phyloP scores from a whole-genome alignment of 2,797 vertebrate genomes.

The Cossypha polioptera region DNA sequence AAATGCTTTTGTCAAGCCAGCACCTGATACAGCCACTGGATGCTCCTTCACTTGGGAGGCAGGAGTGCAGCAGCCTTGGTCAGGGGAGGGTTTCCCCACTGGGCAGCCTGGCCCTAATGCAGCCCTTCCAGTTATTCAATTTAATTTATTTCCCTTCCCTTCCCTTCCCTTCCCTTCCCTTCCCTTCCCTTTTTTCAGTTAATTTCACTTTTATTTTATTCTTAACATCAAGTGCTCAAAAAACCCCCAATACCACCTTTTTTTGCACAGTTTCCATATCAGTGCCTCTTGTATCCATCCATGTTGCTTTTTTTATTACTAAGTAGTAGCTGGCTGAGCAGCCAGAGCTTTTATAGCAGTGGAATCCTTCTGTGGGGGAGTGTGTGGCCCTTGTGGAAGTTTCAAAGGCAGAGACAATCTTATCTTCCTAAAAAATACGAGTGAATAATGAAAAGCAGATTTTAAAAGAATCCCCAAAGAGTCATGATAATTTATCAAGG shows the following conservation, averaged over 20 bases:
- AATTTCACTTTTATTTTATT: neutral
- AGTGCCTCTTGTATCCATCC: neutral
- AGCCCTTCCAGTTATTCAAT: neutral
- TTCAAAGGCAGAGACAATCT: neutral
- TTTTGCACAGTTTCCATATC: neutral
- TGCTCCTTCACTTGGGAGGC: neutral
- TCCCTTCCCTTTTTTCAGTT: neutral
- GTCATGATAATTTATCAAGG: neutral
- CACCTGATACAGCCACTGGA: neutral
- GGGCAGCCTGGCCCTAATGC: neutral
- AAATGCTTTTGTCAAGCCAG: neutral
- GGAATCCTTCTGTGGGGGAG: neutral
- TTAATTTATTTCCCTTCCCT: neutral
- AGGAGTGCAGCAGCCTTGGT: neutral
- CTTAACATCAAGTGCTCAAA: neutral
- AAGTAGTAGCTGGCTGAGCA: neutral
- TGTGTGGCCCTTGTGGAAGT: neutral
- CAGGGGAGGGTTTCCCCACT: neutral
- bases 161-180: too few species aligned
- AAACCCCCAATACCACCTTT: accelerated
- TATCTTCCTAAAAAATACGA: neutral
- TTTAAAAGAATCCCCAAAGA: neutral
- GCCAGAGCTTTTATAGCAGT: neutral
- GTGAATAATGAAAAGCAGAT: neutral
- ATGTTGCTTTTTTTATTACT: neutral